Evolutionary conservation across 2,797 vertebrate genomes (phyloP).

Genomic region (Coilia nasus): DNA sequence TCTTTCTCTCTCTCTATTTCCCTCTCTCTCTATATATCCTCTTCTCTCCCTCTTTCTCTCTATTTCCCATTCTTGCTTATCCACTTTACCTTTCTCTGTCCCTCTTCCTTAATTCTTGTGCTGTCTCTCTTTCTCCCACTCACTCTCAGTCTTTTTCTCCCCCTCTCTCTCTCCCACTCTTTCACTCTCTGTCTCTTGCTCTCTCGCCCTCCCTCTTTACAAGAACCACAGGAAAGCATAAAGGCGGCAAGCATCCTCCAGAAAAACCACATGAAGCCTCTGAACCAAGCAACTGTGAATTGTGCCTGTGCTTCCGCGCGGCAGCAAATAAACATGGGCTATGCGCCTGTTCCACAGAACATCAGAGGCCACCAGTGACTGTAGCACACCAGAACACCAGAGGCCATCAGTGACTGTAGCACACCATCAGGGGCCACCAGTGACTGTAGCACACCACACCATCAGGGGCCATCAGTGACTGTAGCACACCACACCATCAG

Average conservation of each 20-base stretch:
- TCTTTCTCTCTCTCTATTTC: neutral
- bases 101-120: neutral
- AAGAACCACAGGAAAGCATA: conserved; percentile 8
- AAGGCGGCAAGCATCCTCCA: neutral
- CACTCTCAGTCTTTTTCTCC: neutral
- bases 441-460: neutral
- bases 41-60: neutral
- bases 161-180: neutral
- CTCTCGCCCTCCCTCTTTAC: neutral
- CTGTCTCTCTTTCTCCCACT: neutral
- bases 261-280: neutral
- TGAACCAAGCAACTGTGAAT: neutral
- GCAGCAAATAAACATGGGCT: neutral
- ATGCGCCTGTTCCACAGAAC: neutral
- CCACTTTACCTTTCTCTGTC: neutral
- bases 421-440: too few species aligned
- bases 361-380: neutral
- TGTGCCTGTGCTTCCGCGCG: neutral
- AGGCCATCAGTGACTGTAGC: too few species aligned
- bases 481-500: too few species aligned
- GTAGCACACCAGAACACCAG: too few species aligned
- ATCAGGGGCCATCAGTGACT: neutral
- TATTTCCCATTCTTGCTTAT: neutral
- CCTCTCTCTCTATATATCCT: neutral
- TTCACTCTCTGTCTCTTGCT: neutral